Percentiles rank a stretch among this genome's conserved stretches.
phyloP scores from a whole-genome alignment of 1,140 invertebrate species.

The Bacillus rossius region DNA sequence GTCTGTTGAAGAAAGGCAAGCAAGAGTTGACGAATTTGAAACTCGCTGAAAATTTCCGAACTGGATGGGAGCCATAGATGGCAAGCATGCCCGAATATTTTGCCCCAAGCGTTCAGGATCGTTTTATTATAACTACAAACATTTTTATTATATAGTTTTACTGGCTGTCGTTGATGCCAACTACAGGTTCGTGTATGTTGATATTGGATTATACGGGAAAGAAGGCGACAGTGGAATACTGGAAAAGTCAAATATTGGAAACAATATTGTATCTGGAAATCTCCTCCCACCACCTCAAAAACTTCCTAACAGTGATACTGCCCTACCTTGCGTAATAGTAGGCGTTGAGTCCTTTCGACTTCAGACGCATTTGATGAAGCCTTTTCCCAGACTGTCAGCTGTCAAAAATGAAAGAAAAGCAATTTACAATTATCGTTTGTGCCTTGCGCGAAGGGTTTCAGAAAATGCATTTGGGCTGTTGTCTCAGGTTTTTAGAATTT shows the following conservation, averaged over 20 bases:
- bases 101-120: slow-evolving; percentile 29
- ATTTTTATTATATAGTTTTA: slow-evolving; percentile 32
- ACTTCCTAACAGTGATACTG: slow-evolving; percentile 19
- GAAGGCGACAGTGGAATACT: slow-evolving; percentile 32
- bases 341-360: slow-evolving; percentile 38
- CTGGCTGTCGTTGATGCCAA: slow-evolving; percentile 37
- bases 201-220: slow-evolving; percentile 35
- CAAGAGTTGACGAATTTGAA: slow-evolving; percentile 24
- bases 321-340: slow-evolving; percentile 30
- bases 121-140: slow-evolving; percentile 37
- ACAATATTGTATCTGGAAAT: too few species aligned
- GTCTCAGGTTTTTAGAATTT: too few species aligned
- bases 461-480: too few species aligned
- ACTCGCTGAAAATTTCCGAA: slow-evolving; percentile 33
- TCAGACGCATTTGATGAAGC: slow-evolving; percentile 30
- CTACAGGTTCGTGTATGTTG: slow-evolving; percentile 36
- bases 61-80: slow-evolving; percentile 38
- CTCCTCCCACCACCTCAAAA: slow-evolving; percentile 11
- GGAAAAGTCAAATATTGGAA: too few species aligned
- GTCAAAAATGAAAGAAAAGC: neutral
- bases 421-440: too few species aligned
- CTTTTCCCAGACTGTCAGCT: slow-evolving; percentile 25
- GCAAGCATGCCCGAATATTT: slow-evolving; percentile 38
- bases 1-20: slow-evolving; percentile 24
- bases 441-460: too few species aligned